Conservation (phyloP, 2,797 vertebrate species). For the Lophius americanus region DNA sequence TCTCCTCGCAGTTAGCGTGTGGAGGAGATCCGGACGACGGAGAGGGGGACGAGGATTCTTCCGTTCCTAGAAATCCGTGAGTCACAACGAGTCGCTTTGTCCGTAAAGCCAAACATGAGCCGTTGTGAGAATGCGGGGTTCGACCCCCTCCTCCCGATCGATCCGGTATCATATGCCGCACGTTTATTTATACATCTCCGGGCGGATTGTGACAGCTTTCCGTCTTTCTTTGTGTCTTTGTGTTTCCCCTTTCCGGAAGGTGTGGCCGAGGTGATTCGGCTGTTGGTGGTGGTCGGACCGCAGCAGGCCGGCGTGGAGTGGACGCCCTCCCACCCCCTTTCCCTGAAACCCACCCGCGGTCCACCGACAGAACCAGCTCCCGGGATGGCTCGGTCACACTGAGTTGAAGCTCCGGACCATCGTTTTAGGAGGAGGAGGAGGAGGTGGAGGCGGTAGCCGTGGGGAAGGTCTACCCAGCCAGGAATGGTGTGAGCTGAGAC, state of each 20-base stretch:
- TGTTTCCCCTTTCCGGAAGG: constrained; percentile 80
- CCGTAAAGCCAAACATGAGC: constrained; percentile 60
- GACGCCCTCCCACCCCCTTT: constrained; percentile 44
- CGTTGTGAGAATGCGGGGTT: constrained; percentile 60
- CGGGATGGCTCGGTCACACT: constrained; percentile 64
- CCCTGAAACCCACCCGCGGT: constrained; percentile 45
- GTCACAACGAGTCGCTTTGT: constrained; percentile 80
- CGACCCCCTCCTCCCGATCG: constrained; percentile 65
- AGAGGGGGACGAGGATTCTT: constrained; percentile 18
- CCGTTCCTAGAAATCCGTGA: constrained; percentile 71
- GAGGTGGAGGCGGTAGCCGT: constrained; percentile 56
- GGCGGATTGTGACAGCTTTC: constrained; percentile 71
- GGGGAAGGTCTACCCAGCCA: constrained; percentile 61
- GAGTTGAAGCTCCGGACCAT: constrained; percentile 45
- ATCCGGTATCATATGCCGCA: constrained; percentile 84
- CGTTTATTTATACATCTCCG: constrained; percentile 63
- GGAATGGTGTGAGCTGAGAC: constrained; percentile 76
- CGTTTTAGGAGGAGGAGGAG: constrained; percentile 49
- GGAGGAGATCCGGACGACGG: constrained; percentile 11
- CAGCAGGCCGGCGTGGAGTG: constrained; percentile 70
- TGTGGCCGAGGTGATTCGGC: constrained; percentile 82
- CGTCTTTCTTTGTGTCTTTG: constrained; percentile 79
- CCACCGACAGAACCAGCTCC: constrained; percentile 52
- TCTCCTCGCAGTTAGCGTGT: background rate
- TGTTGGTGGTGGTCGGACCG: constrained; percentile 69